Evolutionary conservation across 2,113 vertebrate genomes (phyloP), one percentile per base, ranked within the genome.

Genomic region (Python bivittatus): DNA sequence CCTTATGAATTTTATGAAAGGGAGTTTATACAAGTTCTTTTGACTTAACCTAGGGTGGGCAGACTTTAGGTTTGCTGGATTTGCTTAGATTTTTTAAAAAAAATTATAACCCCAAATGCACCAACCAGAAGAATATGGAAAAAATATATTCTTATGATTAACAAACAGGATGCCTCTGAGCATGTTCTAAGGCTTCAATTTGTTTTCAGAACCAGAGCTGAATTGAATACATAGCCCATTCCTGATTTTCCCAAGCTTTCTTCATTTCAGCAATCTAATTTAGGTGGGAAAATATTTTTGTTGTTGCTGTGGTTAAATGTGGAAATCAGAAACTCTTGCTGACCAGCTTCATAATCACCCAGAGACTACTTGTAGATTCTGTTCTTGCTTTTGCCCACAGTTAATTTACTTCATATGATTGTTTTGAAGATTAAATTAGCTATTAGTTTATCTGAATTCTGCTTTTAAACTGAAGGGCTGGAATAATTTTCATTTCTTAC

Each of bases 221-320:
- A 79, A 79, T 79, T 79, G 72, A 79, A 79, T 33, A 79, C 17
- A 42, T 79, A 79, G n/a, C 72, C 72, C 33, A 79, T 79, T 42
- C 72, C 72, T 42, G 72, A 42, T 79, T 79, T 17, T 33, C 72
- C 72, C 33, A 79, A 79, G 72, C 72, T 79, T 79, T 79, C 72
- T 79, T 79, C 72, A 79, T 79, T 79, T 79, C 72, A 79, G 72
- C 72, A 79, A 79, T 17, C 33, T 79, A 79, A 42, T 79, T 79
- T 79, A 79, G 72, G 72, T 79, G 72, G 72, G 72, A 79, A 79
- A 79, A 79, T 79, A 79, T 79, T 79, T 79, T 79, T 79, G 72
- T 42, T 79, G 72, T 79, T 79, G 72, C 72, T 79, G 72, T 79
- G 33, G 38, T 79, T 79, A 79, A 79, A 42, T 79, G 33, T 79